Conservation (phyloP, 2,888 invertebrate genomes). For the Gisinianus flammeolus region DNA sequence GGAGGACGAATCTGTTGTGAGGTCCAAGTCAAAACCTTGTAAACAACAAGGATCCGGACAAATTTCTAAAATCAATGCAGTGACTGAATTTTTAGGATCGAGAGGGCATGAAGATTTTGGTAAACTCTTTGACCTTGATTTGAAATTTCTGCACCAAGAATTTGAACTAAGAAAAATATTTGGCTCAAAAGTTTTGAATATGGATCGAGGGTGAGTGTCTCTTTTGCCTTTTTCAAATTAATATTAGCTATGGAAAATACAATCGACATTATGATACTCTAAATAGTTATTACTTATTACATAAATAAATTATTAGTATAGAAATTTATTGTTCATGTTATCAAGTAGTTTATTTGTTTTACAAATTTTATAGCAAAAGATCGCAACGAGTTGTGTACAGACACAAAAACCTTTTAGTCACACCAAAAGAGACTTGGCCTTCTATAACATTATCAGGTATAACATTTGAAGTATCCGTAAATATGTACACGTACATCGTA, state of each 20-base stretch:
- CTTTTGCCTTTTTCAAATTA: background rate
- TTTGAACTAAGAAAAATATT: conserved; percentile 82
- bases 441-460: conserved; percentile 71
- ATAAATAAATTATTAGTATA: background rate
- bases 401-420: conserved; percentile 68
- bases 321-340: background rate
- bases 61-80: background rate
- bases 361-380: too few species aligned
- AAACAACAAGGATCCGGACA: conserved; percentile 6
- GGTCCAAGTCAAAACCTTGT: background rate
- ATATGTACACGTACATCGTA: too few species aligned
- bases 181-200: conserved; percentile 77
- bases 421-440: conserved; percentile 75
- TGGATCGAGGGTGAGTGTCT: conserved; percentile 65
- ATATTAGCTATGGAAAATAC: background rate
- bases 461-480: too few species aligned
- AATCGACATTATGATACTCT: background rate
- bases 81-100: conserved; percentile 54
- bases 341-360: conserved; percentile 38
- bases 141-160: conserved; percentile 76
- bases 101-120: conserved; percentile 58
- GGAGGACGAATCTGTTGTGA: conserved; percentile 33
- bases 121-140: conserved; percentile 70
- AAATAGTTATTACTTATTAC: too few species aligned
- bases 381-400: conserved; percentile 51